Percentiles rank a stretch among this genome's conserved stretches.
phyloP scores from a whole-genome alignment of 1,140 invertebrate species.

The Panagrolaimus sp. region DNA sequence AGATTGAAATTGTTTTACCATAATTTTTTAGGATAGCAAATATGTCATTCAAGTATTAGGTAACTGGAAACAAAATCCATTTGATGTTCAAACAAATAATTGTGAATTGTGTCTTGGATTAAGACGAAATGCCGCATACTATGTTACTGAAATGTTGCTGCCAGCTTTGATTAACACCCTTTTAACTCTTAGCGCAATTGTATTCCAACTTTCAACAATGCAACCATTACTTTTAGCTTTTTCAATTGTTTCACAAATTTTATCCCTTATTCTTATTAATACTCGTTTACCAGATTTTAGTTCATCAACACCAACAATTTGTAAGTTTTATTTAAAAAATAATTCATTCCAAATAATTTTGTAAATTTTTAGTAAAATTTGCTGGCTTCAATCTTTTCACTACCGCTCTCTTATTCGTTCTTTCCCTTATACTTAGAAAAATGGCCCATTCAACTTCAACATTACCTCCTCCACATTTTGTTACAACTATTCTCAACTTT shows the following conservation, averaged over 20 bases:
- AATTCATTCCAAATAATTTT: too few relatives aligned
- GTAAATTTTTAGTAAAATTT: slow-evolving; percentile 49
- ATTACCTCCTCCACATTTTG: slow-evolving; percentile 52
- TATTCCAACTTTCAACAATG: slow-evolving; percentile 52
- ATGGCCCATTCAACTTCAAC: slow-evolving; percentile 42
- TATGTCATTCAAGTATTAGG: slow-evolving; percentile 53
- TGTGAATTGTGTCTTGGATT: slow-evolving; percentile 53
- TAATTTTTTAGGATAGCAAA: slow-evolving; percentile 55
- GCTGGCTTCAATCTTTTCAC: slow-evolving; percentile 49
- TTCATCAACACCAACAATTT: slow-evolving; percentile 48
- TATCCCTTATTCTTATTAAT: slow-evolving; percentile 50
- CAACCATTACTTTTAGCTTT: slow-evolving; percentile 50
- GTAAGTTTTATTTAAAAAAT: slow-evolving; percentile 33
- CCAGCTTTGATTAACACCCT: slow-evolving; percentile 49
- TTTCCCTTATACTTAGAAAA: slow-evolving; percentile 38
- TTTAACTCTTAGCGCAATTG: slow-evolving; percentile 49
- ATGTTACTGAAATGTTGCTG: slow-evolving; percentile 50
- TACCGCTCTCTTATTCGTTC: slow-evolving; percentile 49
- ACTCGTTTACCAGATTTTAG: slow-evolving; percentile 49
- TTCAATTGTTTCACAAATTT: slow-evolving; percentile 46
- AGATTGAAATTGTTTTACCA: too few relatives aligned
- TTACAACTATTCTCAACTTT: slow-evolving; percentile 30
- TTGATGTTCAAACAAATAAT: slow-evolving; percentile 55
- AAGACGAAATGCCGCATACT: slow-evolving; percentile 55
- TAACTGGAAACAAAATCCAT: slow-evolving; percentile 55